Conservation (phyloP, 2,113 vertebrate species). For the Anthoscopus minutus region DNA sequence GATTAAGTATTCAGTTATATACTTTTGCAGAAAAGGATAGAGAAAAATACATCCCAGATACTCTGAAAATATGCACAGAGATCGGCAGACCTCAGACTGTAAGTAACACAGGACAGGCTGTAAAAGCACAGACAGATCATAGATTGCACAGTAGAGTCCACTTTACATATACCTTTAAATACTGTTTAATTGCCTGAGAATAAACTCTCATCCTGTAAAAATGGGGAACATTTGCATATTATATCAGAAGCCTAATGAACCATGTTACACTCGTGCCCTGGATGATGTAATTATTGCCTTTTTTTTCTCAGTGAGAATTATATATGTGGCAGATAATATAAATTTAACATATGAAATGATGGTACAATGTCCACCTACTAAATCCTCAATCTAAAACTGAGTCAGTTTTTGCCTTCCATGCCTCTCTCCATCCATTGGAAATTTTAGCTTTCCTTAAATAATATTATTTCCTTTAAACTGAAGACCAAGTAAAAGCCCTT, state of each 20-base stretch:
- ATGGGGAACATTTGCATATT: not conserved
- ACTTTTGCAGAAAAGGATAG: not conserved
- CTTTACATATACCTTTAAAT: not conserved
- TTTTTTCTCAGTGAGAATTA: not conserved
- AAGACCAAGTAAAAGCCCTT: not conserved
- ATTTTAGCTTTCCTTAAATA: not conserved
- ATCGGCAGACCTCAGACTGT: not conserved
- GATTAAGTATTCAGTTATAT: not conserved
- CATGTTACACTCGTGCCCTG: not conserved
- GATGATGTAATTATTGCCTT: not conserved
- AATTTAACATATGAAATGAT: not conserved
- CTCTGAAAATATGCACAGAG: not conserved
- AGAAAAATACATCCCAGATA: not conserved
- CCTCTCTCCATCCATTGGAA: not conserved
- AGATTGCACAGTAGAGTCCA: not conserved
- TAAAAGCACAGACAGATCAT: not conserved
- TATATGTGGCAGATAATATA: not conserved
- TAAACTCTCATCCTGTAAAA: not conserved
- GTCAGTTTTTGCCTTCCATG: not conserved
- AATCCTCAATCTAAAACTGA: not conserved
- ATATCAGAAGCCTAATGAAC: not conserved
- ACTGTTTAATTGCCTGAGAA: constrained; percentile 1
- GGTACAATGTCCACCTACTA: not conserved
- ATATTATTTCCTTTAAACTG: not conserved
- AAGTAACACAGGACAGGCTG: not conserved